phyloP scores from a whole-genome alignment of 2,888 invertebrate genomes.

The Chalcis sispes region DNA sequence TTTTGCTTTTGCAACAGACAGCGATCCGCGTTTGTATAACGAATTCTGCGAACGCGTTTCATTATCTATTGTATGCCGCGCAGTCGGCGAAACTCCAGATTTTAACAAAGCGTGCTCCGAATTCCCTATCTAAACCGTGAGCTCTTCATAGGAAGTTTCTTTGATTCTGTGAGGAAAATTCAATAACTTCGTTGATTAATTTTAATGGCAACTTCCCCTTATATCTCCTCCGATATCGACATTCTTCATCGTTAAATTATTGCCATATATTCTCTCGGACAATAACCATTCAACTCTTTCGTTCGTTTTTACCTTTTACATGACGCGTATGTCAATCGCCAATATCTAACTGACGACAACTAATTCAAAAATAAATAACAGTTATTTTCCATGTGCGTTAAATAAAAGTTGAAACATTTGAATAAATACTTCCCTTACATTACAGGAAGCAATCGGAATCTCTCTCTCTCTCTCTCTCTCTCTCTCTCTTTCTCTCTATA shows the following conservation, averaged over 20 bases:
- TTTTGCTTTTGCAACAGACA: constrained; percentile 41
- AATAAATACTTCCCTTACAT: too few species aligned
- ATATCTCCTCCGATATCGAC: neutral
- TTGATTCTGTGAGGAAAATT: constrained; percentile 30
- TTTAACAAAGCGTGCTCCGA: constrained; percentile 52
- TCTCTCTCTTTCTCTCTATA: too few species aligned
- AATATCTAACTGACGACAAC: too few species aligned
- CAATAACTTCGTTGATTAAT: constrained; percentile 46
- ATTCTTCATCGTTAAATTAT: neutral
- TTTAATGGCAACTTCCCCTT: constrained; percentile 24
- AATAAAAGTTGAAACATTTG: too few species aligned
- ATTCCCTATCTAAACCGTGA: constrained; percentile 23
- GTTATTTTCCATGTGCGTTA: too few species aligned
- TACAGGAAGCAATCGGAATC: too few species aligned
- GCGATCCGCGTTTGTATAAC: constrained; percentile 34
- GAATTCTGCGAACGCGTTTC: constrained; percentile 49
- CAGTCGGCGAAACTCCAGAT: constrained; percentile 34
- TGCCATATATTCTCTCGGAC: neutral
- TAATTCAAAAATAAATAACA: too few species aligned
- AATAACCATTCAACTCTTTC: too few species aligned
- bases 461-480: too few species aligned
- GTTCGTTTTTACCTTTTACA: neutral
- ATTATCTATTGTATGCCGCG: constrained; percentile 40
- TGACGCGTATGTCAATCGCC: too few species aligned
- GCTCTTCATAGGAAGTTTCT: constrained; percentile 19